Conservation (phyloP, 2,113 vertebrate genomes). For the Bucco capensis region DNA sequence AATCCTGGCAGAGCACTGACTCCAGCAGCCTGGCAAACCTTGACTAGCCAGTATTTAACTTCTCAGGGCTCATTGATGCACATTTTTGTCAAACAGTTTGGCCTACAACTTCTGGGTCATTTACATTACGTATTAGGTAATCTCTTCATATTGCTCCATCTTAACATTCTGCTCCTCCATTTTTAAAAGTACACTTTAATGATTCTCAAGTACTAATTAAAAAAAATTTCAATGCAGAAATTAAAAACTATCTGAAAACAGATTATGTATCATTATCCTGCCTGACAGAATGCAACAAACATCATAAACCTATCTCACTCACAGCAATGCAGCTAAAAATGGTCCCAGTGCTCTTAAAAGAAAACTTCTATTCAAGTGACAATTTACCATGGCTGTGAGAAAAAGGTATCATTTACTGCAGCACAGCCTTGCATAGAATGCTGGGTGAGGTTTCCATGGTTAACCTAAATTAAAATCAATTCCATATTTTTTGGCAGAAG, state of each 20-base stretch:
- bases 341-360: neutral
- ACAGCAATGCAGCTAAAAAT: neutral
- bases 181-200: neutral
- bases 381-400: neutral
- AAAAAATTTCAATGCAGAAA: slow-evolving; percentile 19
- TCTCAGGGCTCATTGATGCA: neutral
- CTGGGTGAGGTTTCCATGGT: slow-evolving; percentile 26
- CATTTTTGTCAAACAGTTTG: neutral
- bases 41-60: neutral
- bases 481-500: slow-evolving; percentile 15
- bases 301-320: neutral
- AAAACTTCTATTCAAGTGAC: neutral
- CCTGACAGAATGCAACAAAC: neutral
- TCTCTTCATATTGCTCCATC: neutral
- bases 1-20: neutral
- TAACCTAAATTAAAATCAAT: slow-evolving; percentile 61
- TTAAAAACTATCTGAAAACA: slow-evolving; percentile 32
- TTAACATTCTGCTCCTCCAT: neutral
- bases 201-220: slow-evolving; percentile 8
- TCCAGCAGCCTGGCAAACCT: neutral
- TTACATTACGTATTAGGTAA: neutral
- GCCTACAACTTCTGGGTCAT: neutral
- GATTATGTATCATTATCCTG: slow-evolving; percentile 3
- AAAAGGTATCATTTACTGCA: slow-evolving; percentile 23
- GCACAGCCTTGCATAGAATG: neutral